Conservation (phyloP, 2,888 invertebrate genomes). For the Tetranychus truncatus region DNA sequence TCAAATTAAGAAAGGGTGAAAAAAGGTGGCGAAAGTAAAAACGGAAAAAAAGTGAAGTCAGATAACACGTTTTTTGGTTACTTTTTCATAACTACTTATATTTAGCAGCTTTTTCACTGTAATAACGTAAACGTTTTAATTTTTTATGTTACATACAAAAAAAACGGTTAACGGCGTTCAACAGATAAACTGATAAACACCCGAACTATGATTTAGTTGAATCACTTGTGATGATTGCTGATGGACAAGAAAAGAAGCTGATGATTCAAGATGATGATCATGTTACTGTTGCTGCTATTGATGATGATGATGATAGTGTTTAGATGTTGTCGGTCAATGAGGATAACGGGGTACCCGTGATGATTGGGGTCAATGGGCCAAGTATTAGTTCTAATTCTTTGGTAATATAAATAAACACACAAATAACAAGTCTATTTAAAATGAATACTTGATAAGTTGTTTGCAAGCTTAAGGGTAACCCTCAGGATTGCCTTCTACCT, state of each 20-base stretch:
- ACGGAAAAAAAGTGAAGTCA: neutral
- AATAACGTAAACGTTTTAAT: too few species aligned
- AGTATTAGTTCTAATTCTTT: constrained; percentile 1
- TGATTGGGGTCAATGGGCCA: neutral
- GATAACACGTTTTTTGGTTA: neutral
- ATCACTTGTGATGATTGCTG: neutral
- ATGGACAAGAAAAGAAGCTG: neutral
- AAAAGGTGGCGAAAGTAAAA: neutral
- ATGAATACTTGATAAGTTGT: neutral
- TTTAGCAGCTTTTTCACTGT: too few species aligned
- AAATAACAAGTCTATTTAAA: neutral
- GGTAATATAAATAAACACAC: neutral
- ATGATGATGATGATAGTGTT: neutral
- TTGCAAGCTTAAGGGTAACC: neutral
- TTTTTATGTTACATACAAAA: too few species aligned
- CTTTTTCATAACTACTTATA: neutral
- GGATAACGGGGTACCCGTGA: neutral
- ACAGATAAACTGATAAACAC: too few species aligned
- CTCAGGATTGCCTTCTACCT: neutral
- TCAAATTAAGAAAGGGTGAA: neutral
- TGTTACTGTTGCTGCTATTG: neutral
- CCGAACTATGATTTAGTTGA: neutral
- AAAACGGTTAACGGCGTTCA: too few species aligned
- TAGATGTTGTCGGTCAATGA: neutral
- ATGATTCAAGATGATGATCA: neutral